Evolutionary conservation across 1,140 invertebrate genomes (phyloP).

Genomic region (Macrosteles quadrilineatus): DNA sequence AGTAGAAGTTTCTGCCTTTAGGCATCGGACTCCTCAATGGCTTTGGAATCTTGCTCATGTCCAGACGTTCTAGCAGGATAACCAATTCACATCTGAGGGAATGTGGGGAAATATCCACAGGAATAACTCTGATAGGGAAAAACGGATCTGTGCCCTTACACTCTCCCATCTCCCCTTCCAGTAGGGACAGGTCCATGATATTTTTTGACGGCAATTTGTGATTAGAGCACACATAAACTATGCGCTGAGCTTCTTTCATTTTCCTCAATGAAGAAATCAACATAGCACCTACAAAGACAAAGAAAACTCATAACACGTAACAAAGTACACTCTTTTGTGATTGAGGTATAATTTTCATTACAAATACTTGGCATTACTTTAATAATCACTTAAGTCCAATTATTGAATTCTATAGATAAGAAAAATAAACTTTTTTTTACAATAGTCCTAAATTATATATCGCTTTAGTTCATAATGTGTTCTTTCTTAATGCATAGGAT

Average conservation of each 20-base stretch:
- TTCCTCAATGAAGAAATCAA: slow-evolving; percentile 77
- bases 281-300: slow-evolving; percentile 61
- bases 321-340: too few species aligned
- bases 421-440: too few species aligned
- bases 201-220: slow-evolving; percentile 82
- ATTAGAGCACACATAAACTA: slow-evolving; percentile 93
- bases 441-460: too few species aligned
- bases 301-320: too few species aligned
- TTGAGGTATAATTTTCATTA: too few species aligned
- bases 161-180: background rate
- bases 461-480: too few species aligned
- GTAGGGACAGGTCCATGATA: slow-evolving; percentile 75
- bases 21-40: background rate
- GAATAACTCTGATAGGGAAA: slow-evolving; percentile 73
- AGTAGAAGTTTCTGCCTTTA: too few species aligned
- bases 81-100: slow-evolving; percentile 90
- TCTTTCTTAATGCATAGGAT: too few species aligned
- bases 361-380: too few species aligned
- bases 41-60: slow-evolving; percentile 30
- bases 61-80: slow-evolving; percentile 71
- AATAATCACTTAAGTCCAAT: too few species aligned
- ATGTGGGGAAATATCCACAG: slow-evolving; percentile 93
- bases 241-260: slow-evolving; percentile 68
- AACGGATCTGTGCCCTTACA: slow-evolving; percentile 61
- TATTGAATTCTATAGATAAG: too few species aligned